Evolutionary conservation across 2,797 vertebrate species (phyloP).

Genomic region (Rhodeus uyekii): DNA sequence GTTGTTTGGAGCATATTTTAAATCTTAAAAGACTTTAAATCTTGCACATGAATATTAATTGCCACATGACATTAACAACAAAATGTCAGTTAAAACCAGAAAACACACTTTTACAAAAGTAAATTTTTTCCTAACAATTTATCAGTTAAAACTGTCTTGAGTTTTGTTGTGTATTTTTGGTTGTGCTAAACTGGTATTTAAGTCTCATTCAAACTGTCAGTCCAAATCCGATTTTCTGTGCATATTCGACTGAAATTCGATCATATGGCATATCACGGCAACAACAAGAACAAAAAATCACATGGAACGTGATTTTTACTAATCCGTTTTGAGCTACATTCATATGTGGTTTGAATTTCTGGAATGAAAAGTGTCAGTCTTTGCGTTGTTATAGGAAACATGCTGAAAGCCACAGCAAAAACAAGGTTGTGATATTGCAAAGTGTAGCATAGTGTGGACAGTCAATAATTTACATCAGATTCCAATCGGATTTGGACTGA

Average conservation of each 20-base stretch:
- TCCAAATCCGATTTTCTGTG: too few species aligned
- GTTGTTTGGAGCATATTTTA: background rate
- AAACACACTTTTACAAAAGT: background rate
- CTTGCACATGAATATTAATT: background rate
- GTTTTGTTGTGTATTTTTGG: too few species aligned
- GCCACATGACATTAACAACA: constrained; percentile 18
- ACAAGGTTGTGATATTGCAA: background rate
- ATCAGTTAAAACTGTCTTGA: too few species aligned
- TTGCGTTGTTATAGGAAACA: background rate
- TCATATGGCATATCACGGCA: too few species aligned
- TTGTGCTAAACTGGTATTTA: background rate
- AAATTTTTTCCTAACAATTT: background rate
- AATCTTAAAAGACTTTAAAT: background rate
- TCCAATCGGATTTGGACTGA: background rate
- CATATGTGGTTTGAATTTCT: too few species aligned
- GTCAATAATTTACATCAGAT: background rate
- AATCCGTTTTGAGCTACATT: too few species aligned
- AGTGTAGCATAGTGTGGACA: background rate
- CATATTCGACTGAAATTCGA: too few species aligned
- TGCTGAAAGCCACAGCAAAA: background rate
- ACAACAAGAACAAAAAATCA: too few species aligned
- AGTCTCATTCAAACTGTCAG: too few species aligned
- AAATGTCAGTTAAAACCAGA: background rate
- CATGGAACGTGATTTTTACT: too few species aligned
- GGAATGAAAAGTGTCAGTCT: too few species aligned